phyloP scores from a whole-genome alignment of 1,140 invertebrate species.

The Drosophila bocqueti region DNA sequence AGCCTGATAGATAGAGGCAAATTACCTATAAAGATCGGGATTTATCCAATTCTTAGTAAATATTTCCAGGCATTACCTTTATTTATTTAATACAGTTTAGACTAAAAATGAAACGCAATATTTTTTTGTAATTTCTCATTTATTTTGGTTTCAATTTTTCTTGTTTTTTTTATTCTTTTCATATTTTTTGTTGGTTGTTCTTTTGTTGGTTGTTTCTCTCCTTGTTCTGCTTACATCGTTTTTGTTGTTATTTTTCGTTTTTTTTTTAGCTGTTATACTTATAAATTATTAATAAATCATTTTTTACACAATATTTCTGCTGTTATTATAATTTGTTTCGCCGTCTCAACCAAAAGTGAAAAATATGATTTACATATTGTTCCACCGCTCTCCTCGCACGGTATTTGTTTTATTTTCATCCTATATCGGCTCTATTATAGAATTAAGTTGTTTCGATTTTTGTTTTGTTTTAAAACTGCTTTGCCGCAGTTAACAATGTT shows the following conservation, averaged over 20 bases:
- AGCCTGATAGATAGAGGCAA: too few species aligned
- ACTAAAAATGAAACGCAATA: slow-evolving; percentile 4
- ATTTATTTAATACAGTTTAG: not conserved
- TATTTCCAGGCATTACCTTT: too few species aligned
- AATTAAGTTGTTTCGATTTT: slow-evolving; percentile 55
- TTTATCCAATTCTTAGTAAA: too few species aligned
- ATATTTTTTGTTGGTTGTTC: slow-evolving; percentile 58
- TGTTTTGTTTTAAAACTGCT: slow-evolving; percentile 75
- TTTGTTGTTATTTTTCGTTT: slow-evolving; percentile 33
- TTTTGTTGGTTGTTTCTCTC: slow-evolving; percentile 58
- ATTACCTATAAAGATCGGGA: too few species aligned
- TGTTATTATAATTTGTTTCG: slow-evolving; percentile 37
- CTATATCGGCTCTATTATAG: slow-evolving; percentile 42
- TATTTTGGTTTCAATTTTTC: slow-evolving; percentile 72
- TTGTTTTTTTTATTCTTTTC: slow-evolving; percentile 63
- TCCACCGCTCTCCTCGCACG: slow-evolving; percentile 7
- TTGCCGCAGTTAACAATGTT: slow-evolving; percentile 75
- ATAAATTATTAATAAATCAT: slow-evolving; percentile 80
- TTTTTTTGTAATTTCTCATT: slow-evolving; percentile 74
- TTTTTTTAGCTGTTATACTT: slow-evolving; percentile 59
- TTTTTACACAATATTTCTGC: slow-evolving; percentile 79
- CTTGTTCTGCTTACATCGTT: slow-evolving; percentile 59
- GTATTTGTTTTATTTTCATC: slow-evolving; percentile 7
- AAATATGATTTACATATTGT: slow-evolving; percentile 60
- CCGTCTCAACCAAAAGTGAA: slow-evolving; percentile 52